These are phyloP conservation scores for Mola mola DNA, from an alignment of 2,113 vertebrate genomes.

Conservation along the genomic window DNA sequence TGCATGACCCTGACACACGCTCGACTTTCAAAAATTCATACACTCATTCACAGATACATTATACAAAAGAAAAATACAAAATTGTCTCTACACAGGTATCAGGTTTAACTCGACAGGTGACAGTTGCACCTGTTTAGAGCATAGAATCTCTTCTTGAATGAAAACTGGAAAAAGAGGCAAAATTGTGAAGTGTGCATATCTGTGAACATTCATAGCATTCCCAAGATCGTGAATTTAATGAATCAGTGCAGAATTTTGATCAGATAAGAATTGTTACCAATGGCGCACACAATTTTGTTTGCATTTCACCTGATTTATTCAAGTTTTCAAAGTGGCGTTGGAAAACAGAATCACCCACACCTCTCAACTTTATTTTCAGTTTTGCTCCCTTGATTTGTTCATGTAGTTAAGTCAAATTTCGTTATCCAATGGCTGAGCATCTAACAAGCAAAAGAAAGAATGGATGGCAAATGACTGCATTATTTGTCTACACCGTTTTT, in stretches of 20 bases:
- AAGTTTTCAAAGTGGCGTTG: no score
- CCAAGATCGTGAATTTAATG: conserved; percentile 11
- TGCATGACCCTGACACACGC: conserved; percentile 11
- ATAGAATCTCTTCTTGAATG: conserved; percentile 10
- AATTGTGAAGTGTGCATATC: not conserved
- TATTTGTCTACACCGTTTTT: no score
- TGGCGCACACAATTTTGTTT: no score
- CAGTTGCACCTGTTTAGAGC: conserved; percentile 7
- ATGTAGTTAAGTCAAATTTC: not conserved
- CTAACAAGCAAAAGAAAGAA: no score
- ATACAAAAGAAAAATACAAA: conserved; percentile 43
- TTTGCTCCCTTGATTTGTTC: not conserved
- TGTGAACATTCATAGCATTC: conserved; percentile 9
- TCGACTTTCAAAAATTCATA: conserved; percentile 24
- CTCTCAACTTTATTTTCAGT: not conserved
- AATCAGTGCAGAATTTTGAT: conserved; percentile 1
- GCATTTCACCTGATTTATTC: no score
- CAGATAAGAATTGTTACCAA: no score
- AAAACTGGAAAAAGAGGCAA: conserved; percentile 35
- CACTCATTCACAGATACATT: conserved; percentile 16
- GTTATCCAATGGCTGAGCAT: no score
- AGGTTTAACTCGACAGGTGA: not conserved
- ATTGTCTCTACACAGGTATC: conserved; percentile 19
- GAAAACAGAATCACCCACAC: no score
- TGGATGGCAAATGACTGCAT: no score